These are phyloP conservation scores for Plecturocebus donacophilus DNA, from an alignment of 2,113 vertebrate species.

Conservation along the genomic window DNA sequence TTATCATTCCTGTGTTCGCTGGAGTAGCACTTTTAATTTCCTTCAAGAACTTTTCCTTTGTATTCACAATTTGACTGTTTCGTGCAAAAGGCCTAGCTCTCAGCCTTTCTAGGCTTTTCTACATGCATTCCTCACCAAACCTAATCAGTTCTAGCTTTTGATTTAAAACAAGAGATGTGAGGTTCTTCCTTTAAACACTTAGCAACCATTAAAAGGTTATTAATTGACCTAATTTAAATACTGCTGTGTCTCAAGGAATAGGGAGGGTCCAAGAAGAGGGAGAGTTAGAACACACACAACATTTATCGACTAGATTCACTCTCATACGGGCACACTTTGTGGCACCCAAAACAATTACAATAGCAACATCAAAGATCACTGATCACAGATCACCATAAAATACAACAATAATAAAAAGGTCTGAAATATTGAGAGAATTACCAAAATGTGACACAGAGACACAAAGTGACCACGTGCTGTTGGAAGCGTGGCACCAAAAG, in stretches of 20 bases:
- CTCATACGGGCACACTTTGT: background rate
- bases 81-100: background rate
- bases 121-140: background rate
- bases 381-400: background rate
- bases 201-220: background rate
- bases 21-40: background rate
- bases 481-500: background rate
- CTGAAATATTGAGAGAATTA: background rate
- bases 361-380: background rate
- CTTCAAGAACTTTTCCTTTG: background rate
- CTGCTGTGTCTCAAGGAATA: background rate
- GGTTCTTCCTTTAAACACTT: background rate
- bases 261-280: background rate
- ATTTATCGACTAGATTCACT: background rate
- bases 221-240: background rate
- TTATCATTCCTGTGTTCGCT: background rate
- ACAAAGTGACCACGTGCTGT: background rate
- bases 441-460: background rate
- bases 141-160: background rate
- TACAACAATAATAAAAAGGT: background rate
- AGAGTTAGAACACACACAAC: background rate
- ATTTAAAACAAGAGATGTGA: background rate
- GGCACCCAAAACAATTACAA: background rate
- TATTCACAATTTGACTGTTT: background rate
- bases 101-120: background rate